A percentile compares a stretch with the other conserved stretches of the same genome.
These are phyloP conservation scores for Callinectes sapidus DNA, from an alignment of 2,888 invertebrate genomes.

Conservation along the genomic window DNA sequence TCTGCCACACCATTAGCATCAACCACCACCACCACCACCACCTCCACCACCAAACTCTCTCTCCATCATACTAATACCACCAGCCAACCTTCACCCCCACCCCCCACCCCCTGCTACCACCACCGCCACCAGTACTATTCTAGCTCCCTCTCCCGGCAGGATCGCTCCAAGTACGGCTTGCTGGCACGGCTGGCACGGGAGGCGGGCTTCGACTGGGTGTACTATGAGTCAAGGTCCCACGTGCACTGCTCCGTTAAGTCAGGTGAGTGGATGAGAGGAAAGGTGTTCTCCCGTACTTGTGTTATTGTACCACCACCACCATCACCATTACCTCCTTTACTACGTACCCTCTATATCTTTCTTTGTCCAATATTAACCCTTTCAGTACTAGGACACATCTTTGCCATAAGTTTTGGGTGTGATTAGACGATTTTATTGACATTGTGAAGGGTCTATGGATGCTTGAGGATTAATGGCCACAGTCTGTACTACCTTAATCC, in stretches of 20 bases:
- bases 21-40: not conserved
- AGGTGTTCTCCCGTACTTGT: not conserved
- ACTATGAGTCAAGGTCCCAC: slow-evolving; percentile 94
- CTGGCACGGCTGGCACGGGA: slow-evolving; percentile 95
- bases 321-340: not conserved
- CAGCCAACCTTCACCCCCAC: not conserved
- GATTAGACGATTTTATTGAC: too few species aligned
- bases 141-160: slow-evolving; percentile 78
- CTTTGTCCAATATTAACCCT: not conserved
- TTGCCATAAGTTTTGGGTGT: too few species aligned
- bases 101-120: not conserved
- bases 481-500: too few species aligned
- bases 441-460: too few species aligned
- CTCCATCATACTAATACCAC: not conserved
- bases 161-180: slow-evolving; percentile 96
- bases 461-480: too few species aligned
- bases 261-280: slow-evolving; percentile 81
- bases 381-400: too few species aligned
- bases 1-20: not conserved
- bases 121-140: not conserved
- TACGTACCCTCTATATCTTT: not conserved
- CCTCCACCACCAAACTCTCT: slow-evolving; percentile 12
- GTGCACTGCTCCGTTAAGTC: slow-evolving; percentile 98
- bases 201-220: slow-evolving; percentile 99
- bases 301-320: not conserved